Base-by-base conservation (phyloP, 2,113 vertebrate genomes). In the Corythornis cristatus region DNA sequence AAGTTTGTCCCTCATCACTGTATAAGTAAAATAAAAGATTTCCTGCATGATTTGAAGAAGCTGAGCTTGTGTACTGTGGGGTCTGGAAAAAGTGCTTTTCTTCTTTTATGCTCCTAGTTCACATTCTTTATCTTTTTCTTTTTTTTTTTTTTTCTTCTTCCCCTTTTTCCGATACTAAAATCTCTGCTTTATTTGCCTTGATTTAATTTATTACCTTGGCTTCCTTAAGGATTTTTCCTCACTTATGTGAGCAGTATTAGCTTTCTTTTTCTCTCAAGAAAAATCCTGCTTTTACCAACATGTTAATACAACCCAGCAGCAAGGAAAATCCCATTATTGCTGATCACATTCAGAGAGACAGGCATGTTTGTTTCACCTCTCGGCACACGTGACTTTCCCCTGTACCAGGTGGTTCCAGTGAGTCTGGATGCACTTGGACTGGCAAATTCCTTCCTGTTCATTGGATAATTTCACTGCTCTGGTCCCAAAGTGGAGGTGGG, bases 321-420 rank as follows among this genome's bases (percentile, higher is more conserved):
- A 93, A 94, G 60, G 46, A 93, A 92, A 93, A 93, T 94, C 80
- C 76, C 57, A 57, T 96, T 95, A 84, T 77, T 87, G 60, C 62
- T 93, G 90, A 91, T 51, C 83, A 54, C 40, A 95, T 95, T 97
- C 43, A 93, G 88, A 88, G 91, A 86, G 94, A 94, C 78, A 95
- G 58, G 58, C 64, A 33, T 45, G 83, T 95, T 96, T 9, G 54
- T 95, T 97, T 94, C 71, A 56, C 46, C 33, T 43, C 61, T 91
- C 66, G 86, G 67, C 80, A 87, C 51, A 81, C 70, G 78, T 26
- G 6, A 73, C 23, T 16, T 86, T 96, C 79, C 67, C 48, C 8
- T 73, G 74, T 58, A 95, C 89, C 96, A 98, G 97, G 95, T 98
- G 96, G 91, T 33, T 73, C 35, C 86, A 97, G 97, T 97, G 96